These are phyloP conservation scores for Trissolcus basalis DNA, from an alignment of 1,140 invertebrate genomes.

Conservation along the genomic window DNA sequence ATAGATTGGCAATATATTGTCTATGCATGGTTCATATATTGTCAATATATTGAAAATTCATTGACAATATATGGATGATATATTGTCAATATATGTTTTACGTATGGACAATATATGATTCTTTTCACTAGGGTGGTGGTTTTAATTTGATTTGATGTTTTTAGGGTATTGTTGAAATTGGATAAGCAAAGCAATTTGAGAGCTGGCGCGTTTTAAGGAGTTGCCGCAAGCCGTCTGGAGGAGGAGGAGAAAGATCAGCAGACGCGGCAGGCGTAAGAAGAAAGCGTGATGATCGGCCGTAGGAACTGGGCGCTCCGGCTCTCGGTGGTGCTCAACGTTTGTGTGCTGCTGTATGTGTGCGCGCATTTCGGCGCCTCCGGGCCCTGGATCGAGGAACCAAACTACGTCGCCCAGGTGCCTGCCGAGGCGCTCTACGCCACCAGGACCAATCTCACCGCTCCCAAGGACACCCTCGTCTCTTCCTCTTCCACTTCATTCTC, in stretches of 20 bases:
- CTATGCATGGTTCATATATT: too few relatives aligned
- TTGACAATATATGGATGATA: too few relatives aligned
- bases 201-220: constrained; percentile 45
- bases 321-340: constrained; percentile 84
- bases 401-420: constrained; percentile 63
- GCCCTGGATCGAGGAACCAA: constrained; percentile 72
- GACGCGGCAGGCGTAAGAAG: constrained; percentile 23
- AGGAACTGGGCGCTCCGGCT: constrained; percentile 84
- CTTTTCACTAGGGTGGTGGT: too few relatives aligned
- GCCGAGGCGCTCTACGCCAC: constrained; percentile 28
- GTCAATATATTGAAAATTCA: not conserved
- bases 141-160: too few relatives aligned
- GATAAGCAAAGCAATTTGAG: too few relatives aligned
- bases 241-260: constrained; percentile 38
- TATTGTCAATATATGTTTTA: too few relatives aligned
- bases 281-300: constrained; percentile 67
- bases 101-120: too few relatives aligned
- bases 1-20: too few relatives aligned
- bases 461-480: constrained; percentile 13
- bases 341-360: constrained; percentile 82
- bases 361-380: constrained; percentile 75
- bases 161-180: not conserved
- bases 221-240: constrained; percentile 41
- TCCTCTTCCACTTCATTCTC: constrained; percentile 12
- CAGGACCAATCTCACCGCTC: constrained; percentile 21